Evolutionary conservation across 2,113 vertebrate species (phyloP).

Genomic region (Paramisgurnus dabryanus): DNA sequence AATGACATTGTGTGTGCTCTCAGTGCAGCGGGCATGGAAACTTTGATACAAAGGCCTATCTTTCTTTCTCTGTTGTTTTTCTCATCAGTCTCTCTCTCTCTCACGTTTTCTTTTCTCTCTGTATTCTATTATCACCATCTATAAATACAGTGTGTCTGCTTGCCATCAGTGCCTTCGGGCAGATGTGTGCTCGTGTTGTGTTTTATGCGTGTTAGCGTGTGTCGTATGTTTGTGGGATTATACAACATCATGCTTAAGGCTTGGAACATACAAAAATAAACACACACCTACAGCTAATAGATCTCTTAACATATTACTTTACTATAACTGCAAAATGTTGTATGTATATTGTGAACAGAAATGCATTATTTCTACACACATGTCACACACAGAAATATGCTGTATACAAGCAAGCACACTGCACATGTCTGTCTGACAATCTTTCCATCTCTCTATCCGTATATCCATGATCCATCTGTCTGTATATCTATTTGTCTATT

Average conservation of each 20-base stretch:
- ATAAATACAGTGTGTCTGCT: conserved; percentile 22
- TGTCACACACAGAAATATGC: background rate
- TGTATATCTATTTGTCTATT: too few species aligned
- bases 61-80: conserved; percentile 13
- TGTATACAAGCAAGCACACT: too few species aligned
- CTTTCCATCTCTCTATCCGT: too few species aligned
- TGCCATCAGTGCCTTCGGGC: conserved; percentile 8
- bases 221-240: background rate
- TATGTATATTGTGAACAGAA: too few species aligned
- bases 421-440: too few species aligned
- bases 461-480: background rate
- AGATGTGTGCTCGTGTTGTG: background rate
- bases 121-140: conserved; percentile 9
- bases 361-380: background rate
- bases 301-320: background rate
- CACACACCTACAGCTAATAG: background rate
- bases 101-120: background rate
- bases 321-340: background rate
- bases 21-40: conserved; percentile 26
- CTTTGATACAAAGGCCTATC: conserved; percentile 14
- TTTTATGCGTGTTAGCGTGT: background rate
- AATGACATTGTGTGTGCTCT: conserved; percentile 6
- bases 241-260: conserved; percentile 1
- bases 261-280: background rate
- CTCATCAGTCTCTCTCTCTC: background rate